These are phyloP conservation scores for Rhopalosiphum nymphaeae DNA, from an alignment of 2,888 invertebrate genomes.

Conservation along the genomic window DNA sequence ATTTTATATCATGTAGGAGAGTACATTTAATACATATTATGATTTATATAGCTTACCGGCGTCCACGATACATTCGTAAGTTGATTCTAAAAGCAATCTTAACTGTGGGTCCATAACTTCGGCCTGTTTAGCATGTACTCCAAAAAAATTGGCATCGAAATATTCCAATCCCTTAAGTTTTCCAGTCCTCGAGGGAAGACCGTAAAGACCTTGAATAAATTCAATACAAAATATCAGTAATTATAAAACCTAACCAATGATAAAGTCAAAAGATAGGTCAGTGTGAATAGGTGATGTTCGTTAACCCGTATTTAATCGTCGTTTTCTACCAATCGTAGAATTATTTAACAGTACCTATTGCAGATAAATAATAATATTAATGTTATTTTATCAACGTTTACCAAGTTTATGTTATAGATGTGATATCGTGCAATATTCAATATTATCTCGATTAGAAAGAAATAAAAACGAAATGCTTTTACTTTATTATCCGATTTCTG, in stretches of 20 bases:
- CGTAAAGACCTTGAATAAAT: slow-evolving; percentile 77
- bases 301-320: neutral
- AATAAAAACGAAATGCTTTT: neutral
- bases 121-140: slow-evolving; percentile 92
- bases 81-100: slow-evolving; percentile 88
- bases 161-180: slow-evolving; percentile 84
- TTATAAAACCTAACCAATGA: neutral
- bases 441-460: neutral
- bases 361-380: neutral
- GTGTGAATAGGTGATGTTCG: neutral
- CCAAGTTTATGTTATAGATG: neutral
- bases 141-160: slow-evolving; percentile 92
- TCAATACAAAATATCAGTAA: neutral
- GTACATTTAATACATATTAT: neutral
- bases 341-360: neutral
- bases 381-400: neutral
- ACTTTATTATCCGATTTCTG: neutral
- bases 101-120: slow-evolving; percentile 94
- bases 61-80: slow-evolving; percentile 92
- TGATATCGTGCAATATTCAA: neutral
- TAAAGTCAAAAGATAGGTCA: neutral
- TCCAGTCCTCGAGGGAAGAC: slow-evolving; percentile 83
- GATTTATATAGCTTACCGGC: slow-evolving; percentile 74
- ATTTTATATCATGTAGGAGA: neutral
- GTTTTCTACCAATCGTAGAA: neutral